Percentiles rank a stretch among this genome's conserved stretches.
These are phyloP conservation scores for Leptopterna dolabrata DNA, from an alignment of 2,888 invertebrate species.

Conservation along the genomic window DNA sequence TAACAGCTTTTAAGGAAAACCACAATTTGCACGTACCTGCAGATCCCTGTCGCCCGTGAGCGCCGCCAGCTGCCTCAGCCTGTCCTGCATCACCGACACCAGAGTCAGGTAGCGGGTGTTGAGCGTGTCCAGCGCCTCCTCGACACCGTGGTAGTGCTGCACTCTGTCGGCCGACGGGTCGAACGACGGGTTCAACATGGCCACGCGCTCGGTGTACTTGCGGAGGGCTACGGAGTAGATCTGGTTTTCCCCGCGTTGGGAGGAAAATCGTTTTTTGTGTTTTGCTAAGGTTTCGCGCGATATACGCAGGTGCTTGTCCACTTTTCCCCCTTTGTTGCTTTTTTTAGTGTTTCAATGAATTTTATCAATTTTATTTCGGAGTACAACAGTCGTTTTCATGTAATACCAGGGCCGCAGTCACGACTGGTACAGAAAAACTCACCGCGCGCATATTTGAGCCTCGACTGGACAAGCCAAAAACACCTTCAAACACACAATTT, in stretches of 20 bases:
- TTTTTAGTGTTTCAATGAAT: too few species aligned
- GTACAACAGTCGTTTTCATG: too few species aligned
- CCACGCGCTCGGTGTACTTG: slow-evolving; percentile 85
- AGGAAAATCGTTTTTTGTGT: not conserved
- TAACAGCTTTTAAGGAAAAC: too few species aligned
- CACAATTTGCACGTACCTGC: slow-evolving; percentile 73
- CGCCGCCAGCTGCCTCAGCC: slow-evolving; percentile 76
- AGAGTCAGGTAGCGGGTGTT: slow-evolving; percentile 83
- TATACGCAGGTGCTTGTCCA: too few species aligned
- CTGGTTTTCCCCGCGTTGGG: slow-evolving; percentile 69
- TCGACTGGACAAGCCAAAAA: too few species aligned
- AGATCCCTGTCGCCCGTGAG: slow-evolving; percentile 80
- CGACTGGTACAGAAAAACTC: too few species aligned
- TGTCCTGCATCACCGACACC: slow-evolving; percentile 76
- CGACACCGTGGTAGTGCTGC: slow-evolving; percentile 77
- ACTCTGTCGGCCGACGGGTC: slow-evolving; percentile 69
- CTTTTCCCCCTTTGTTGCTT: not conserved
- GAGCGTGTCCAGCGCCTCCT: slow-evolving; percentile 81
- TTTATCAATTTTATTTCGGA: too few species aligned
- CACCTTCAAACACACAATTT: too few species aligned
- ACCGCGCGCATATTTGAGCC: too few species aligned
- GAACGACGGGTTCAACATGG: slow-evolving; percentile 83
- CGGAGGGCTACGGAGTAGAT: slow-evolving; percentile 88
- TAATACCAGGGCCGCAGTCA: too few species aligned
- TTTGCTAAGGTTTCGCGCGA: too few species aligned